Conservation (phyloP, 1,140 invertebrate species). For the Maniola jurtina region DNA sequence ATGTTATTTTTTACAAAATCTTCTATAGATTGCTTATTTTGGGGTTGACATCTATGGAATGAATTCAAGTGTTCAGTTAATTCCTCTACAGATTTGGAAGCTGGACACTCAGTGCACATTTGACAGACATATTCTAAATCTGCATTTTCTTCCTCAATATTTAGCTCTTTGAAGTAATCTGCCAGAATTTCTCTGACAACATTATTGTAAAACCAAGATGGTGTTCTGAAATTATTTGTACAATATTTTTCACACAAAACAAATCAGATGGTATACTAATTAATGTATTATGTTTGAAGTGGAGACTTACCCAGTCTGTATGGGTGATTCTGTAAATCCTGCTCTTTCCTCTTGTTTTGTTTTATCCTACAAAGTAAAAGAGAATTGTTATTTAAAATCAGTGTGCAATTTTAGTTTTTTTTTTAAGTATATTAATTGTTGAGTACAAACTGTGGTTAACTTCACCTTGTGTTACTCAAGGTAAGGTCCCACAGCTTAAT, state of each 20-base stretch:
- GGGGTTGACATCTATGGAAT: conserved; percentile 32
- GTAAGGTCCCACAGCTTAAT: too few species aligned
- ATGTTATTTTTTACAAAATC: conserved; percentile 53
- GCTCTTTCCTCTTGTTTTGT: not conserved
- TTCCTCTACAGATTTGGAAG: conserved; percentile 25
- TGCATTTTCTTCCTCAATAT: conserved; percentile 37
- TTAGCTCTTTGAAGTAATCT: conserved; percentile 41
- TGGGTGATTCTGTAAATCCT: not conserved
- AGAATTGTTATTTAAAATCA: not conserved
- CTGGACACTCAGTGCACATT: conserved; percentile 37
- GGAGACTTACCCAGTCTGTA: not conserved
- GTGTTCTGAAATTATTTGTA: conserved; percentile 39
- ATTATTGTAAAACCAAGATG: conserved; percentile 28
- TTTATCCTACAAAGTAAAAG: not conserved
- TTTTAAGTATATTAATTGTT: too few species aligned
- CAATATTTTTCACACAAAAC: not conserved
- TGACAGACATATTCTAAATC: conserved; percentile 57
- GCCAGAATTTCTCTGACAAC: conserved; percentile 43
- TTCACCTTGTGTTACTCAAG: too few species aligned
- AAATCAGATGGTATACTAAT: not conserved
- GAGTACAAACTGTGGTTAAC: too few species aligned
- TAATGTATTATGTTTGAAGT: not conserved
- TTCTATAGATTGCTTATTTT: conserved; percentile 25
- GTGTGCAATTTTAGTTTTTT: too few species aligned
- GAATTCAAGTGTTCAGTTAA: conserved; percentile 44